Evolutionary conservation across 2,113 vertebrate species (phyloP), one percentile per base, ranked within the genome.

Genomic region (Catharus fuscescens): DNA sequence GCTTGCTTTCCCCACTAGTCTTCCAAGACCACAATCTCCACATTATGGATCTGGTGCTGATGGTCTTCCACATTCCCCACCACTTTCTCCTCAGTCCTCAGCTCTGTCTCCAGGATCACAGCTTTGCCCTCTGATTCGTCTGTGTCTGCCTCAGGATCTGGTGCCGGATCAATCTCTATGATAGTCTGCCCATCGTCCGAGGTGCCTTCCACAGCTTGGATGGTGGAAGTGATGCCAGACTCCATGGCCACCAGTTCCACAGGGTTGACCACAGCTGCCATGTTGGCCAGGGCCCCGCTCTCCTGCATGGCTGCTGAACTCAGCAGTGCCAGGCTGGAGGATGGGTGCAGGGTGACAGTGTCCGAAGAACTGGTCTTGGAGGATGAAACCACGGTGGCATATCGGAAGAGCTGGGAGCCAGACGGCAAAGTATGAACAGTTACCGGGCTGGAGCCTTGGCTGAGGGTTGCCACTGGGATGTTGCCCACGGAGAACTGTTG

Each of bases 211-310:
- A 98, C 98, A 5, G 98, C 97, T 76, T 98, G 98, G 92, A 98
- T 97, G 56, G 97, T 96, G 11, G 98, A 98, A 36, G 98, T 97
- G 88, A 98, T 97, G 80, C 98, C 98, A 0, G 98, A 98, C 61
- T 98, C 98, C 97, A 99, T 98, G 62, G 98, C 98, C 77, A 99
- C 98, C 95, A 99, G 97, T 96, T 99, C 99, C 88, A 99, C 88
- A 0, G 99, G 99, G 96, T 98, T 99, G 87, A 99, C 95, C 95
- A 99, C 52, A 0, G 98, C 95, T 0, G 98, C 98, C 96, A 98
- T 95, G 1, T 98, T 98, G 24, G 98, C 98, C 87, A 99, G 96
- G 86, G 98, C 97, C 17, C 98, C 78, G 1, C 98, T 98, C 95
- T 99, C 99, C 93, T 99, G 99, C 97, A 99, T 79, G 31, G 98